These are phyloP conservation scores for Macaca nemestrina DNA, from an alignment of 2,113 vertebrate species.

Conservation along the genomic window DNA sequence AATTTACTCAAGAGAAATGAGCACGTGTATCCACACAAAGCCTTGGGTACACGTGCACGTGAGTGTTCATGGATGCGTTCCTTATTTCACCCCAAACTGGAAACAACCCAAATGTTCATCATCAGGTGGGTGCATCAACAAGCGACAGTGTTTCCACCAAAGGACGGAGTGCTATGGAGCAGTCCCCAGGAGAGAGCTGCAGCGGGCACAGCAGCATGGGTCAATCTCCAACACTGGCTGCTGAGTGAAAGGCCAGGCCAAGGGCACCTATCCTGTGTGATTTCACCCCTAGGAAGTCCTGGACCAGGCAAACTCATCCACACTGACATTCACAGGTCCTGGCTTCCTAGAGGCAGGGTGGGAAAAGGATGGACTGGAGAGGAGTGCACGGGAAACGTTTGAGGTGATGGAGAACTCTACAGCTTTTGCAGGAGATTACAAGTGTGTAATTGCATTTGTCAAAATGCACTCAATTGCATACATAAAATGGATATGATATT, in stretches of 20 bases:
- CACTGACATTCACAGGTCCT: rapidly evolving
- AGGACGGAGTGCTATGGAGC: rapidly evolving
- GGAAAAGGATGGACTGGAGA: background rate
- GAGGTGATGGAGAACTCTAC: background rate
- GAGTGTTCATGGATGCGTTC: background rate
- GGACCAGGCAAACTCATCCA: background rate
- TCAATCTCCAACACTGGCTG: rapidly evolving
- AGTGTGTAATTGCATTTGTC: background rate
- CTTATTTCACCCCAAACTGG: rapidly evolving
- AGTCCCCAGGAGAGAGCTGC: rapidly evolving
- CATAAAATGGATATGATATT: too few species aligned
- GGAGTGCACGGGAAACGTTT: background rate
- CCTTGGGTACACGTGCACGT: too few species aligned
- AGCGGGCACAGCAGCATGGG: rapidly evolving
- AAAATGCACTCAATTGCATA: background rate
- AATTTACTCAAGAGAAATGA: background rate
- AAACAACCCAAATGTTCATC: too few species aligned
- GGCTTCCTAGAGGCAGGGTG: background rate
- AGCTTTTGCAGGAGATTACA: background rate
- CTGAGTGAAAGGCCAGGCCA: background rate
- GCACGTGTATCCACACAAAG: rapidly evolving
- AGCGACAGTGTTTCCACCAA: rapidly evolving
- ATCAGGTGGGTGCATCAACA: too few species aligned
- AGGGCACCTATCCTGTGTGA: rapidly evolving
- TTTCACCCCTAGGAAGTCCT: background rate